Evolutionary conservation across 35 echinoderm and acorn worm genomes (phyloP), one percentile per base, ranked within the genome.

Genomic region (Hemicentrotus pulcherrimus): DNA sequence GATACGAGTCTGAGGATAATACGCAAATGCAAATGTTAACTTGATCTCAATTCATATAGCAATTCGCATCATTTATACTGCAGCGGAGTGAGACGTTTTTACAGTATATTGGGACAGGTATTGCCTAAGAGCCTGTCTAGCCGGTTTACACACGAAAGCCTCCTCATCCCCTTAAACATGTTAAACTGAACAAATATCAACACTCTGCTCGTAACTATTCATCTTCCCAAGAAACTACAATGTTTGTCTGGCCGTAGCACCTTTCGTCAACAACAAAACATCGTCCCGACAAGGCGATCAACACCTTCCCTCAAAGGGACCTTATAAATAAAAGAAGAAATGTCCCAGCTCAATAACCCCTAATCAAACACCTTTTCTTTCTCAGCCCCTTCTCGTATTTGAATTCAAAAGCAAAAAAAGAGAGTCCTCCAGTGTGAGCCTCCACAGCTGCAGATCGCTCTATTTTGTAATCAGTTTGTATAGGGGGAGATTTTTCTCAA

Each of bases 391-490:
- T 78, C 65, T 78, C 65, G 19, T 28, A 78, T 78, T 78, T 78
- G 65, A 90, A 90, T 90, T 41, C 5, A 45, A 24, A 90, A 93
- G 28, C 22, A 24, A 58, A 92, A 18, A 47, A 30, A 58, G 48
- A 93, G 91, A 31, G 48, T 12, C 46, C n/a, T 50, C 91, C 9
- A 31, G 41, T 2, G 88, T 47, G 46, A 50, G 46, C 88, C 88
- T 30, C 15, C 91, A 31, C 91, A 93, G 91, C 91, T 93, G 91
- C 91, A 48, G 19, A 47, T 45, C 65, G 6, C 65, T 78, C 65
- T 78, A 5, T 45, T 93, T 93, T 93, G 19, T 93, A 58, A 93
- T 47, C 45, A 93, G 91, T 93, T 93, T 93, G 91, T 50, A 93
- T 47, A 93, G 30, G 48, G 90, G 18, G 28, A 31, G 10, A 4